Conservation (phyloP, 64 coral and sea anemone genomes). For the Montipora capricornis region DNA sequence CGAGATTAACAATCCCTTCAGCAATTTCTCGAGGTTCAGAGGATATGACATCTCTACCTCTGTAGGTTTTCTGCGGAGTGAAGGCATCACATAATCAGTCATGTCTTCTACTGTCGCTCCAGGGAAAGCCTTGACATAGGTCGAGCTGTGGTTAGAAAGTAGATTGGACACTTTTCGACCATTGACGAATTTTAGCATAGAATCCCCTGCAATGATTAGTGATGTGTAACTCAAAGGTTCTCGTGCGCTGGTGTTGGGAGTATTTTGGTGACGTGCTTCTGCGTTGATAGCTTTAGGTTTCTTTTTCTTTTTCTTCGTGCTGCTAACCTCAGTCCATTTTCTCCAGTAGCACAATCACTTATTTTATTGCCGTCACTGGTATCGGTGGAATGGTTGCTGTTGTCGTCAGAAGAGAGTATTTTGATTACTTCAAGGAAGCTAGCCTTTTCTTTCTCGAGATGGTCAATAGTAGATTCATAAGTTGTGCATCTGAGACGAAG, state of each 20-base stretch:
- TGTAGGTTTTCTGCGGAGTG: slow-evolving; percentile 53
- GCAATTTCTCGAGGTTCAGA: slow-evolving; percentile 69
- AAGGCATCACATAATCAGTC: slow-evolving; percentile 37
- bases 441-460: slow-evolving; percentile 70
- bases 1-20: slow-evolving; percentile 27
- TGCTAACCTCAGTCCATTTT: slow-evolving; percentile 36
- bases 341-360: not conserved
- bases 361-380: slow-evolving; percentile 8
- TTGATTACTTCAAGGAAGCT: slow-evolving; percentile 65
- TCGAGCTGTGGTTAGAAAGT: not conserved
- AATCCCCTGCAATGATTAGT: too few relatives aligned
- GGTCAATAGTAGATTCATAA: slow-evolving; percentile 66
- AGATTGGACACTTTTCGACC: slow-evolving; percentile 62
- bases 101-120: slow-evolving; percentile 4
- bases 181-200: slow-evolving; percentile 15
- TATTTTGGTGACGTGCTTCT: not conserved
- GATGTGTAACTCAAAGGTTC: not conserved
- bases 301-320: not conserved
- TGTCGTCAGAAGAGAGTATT: slow-evolving; percentile 12
- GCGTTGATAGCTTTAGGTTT: not conserved
- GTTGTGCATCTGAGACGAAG: slow-evolving; percentile 61
- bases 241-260: not conserved
- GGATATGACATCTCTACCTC: slow-evolving; percentile 53
- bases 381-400: not conserved
- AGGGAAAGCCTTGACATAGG: not conserved